phyloP scores from a whole-genome alignment of 2,888 invertebrate genomes.

The Epinotia nisella region DNA sequence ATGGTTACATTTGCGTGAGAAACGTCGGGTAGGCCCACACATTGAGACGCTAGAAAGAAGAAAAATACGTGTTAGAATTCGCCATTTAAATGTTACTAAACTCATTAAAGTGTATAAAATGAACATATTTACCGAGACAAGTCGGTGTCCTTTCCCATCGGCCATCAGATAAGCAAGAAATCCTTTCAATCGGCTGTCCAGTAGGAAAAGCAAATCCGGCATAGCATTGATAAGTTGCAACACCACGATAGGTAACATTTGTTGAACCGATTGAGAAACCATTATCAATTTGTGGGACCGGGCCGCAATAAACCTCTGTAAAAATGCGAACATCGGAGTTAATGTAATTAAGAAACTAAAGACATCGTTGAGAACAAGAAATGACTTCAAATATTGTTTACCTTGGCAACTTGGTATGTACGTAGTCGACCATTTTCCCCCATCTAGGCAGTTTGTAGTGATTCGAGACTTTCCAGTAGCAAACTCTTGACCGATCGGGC shows the following conservation, averaged over 20 bases:
- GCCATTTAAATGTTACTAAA: background rate
- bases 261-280: slow-evolving; percentile 98
- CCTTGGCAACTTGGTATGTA: slow-evolving; percentile 98
- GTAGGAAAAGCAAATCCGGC: slow-evolving; percentile 97
- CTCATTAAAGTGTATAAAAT: background rate
- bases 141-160: slow-evolving; percentile 96
- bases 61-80: slow-evolving; percentile 19
- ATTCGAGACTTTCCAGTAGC: slow-evolving; percentile 94
- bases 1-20: slow-evolving; percentile 94
- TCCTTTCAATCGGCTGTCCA: slow-evolving; percentile 93
- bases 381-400: slow-evolving; percentile 56
- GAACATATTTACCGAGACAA: slow-evolving; percentile 88
- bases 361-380: background rate
- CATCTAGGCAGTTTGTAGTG: slow-evolving; percentile 93
- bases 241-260: slow-evolving; percentile 96
- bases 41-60: slow-evolving; percentile 91
- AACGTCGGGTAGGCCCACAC: slow-evolving; percentile 93
- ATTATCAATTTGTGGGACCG: slow-evolving; percentile 98
- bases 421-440: slow-evolving; percentile 96
- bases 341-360: background rate
- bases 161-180: slow-evolving; percentile 95
- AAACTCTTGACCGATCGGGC: slow-evolving; percentile 96
- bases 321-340: slow-evolving; percentile 49
- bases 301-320: slow-evolving; percentile 96
- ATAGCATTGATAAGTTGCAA: slow-evolving; percentile 98